These are phyloP conservation scores for Abrostola triplasia DNA, from an alignment of 2,888 invertebrate genomes.

Conservation along the genomic window DNA sequence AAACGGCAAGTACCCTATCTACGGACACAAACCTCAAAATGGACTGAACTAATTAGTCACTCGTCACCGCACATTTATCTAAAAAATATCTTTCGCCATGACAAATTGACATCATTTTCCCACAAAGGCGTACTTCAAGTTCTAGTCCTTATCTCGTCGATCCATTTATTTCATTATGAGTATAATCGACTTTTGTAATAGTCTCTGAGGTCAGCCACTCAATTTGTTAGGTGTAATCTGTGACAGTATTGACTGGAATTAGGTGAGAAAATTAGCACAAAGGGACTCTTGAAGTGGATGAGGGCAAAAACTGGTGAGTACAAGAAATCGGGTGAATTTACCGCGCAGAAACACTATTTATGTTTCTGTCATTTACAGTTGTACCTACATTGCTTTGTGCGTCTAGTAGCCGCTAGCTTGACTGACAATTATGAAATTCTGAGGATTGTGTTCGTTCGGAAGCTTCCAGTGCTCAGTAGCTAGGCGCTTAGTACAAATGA, in stretches of 20 bases:
- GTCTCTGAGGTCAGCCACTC: constrained; percentile 39
- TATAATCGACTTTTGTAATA: constrained; percentile 45
- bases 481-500: no score
- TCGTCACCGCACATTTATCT: background rate
- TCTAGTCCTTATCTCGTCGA: constrained; percentile 38
- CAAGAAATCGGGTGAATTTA: constrained; percentile 21
- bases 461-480: no score
- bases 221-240: constrained; percentile 53
- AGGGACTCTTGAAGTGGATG: constrained; percentile 34
- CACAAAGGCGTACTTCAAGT: constrained; percentile 40
- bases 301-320: constrained; percentile 21
- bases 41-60: background rate
- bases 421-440: no score
- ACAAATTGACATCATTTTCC: constrained; percentile 41
- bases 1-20: no score
- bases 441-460: no score
- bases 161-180: constrained; percentile 52
- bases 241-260: constrained; percentile 51
- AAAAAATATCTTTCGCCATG: constrained; percentile 27
- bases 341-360: background rate
- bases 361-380: background rate
- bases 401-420: background rate
- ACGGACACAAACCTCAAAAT: no score
- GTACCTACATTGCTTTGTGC: background rate
- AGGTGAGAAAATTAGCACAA: constrained; percentile 51